phyloP scores from a whole-genome alignment of 2,797 vertebrate species.

The Sebastes oblongus region DNA sequence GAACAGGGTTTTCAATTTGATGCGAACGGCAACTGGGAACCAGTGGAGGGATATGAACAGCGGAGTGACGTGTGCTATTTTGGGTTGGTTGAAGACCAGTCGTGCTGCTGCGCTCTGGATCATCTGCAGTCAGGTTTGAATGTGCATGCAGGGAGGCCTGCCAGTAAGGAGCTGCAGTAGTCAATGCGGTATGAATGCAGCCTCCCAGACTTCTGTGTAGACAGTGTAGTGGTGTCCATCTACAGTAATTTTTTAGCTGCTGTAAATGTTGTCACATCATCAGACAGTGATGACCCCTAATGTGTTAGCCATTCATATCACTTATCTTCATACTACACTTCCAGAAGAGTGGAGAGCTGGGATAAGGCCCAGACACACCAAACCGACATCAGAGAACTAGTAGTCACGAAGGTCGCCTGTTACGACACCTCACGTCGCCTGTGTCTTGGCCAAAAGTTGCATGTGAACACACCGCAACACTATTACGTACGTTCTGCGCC shows the following conservation, averaged over 20 bases:
- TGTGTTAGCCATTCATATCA: background rate
- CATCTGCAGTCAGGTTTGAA: background rate
- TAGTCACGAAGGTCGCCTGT: too few species aligned
- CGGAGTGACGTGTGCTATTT: too few species aligned
- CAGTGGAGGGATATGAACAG: too few species aligned
- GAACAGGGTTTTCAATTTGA: too few species aligned
- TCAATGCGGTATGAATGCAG: background rate
- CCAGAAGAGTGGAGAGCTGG: background rate
- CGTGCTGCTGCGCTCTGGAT: background rate
- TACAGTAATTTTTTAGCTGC: background rate
- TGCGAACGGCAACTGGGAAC: too few species aligned
- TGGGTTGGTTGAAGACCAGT: background rate
- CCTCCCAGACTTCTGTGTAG: background rate
- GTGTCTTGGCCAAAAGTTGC: too few species aligned
- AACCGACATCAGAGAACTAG: too few species aligned
- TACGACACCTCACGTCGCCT: too few species aligned
- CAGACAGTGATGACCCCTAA: background rate
- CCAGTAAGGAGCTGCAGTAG: background rate
- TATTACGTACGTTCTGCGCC: too few species aligned
- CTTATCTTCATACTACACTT: background rate
- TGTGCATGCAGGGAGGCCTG: background rate
- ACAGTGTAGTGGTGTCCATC: background rate
- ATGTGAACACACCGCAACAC: too few species aligned
- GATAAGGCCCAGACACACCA: background rate
- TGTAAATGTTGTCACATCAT: background rate